These are phyloP conservation scores for Parapsyche elsis DNA, from an alignment of 1,140 invertebrate genomes.

Conservation along the genomic window DNA sequence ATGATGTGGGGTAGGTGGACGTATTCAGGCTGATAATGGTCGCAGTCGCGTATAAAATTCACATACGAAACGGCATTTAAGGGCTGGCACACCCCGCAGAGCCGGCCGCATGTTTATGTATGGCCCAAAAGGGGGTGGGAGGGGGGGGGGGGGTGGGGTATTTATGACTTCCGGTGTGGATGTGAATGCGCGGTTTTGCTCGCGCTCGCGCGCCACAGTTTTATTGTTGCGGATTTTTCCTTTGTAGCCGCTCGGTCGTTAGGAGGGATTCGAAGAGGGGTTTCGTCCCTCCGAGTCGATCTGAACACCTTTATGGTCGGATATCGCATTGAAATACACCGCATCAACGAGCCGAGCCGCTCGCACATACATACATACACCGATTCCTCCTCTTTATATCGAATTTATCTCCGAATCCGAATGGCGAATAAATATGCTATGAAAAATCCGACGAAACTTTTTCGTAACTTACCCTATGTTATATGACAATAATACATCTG, in stretches of 20 bases:
- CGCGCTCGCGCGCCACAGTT: slow-evolving; percentile 27
- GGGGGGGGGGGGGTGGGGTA: slow-evolving; percentile 15
- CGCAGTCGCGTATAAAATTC: slow-evolving; percentile 55
- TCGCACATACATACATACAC: too few species aligned
- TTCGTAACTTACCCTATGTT: too few species aligned
- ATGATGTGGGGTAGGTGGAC: not conserved
- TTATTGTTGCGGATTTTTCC: slow-evolving; percentile 54
- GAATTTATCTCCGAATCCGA: too few species aligned
- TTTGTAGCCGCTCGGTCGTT: slow-evolving; percentile 38
- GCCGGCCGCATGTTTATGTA: slow-evolving; percentile 54
- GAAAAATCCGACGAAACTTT: too few species aligned
- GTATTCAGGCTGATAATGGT: slow-evolving; percentile 52
- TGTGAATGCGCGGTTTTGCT: slow-evolving; percentile 45
- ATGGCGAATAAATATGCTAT: too few species aligned
- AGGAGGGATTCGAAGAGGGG: slow-evolving; percentile 11
- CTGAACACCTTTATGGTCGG: slow-evolving; percentile 23
- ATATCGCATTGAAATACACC: not conserved
- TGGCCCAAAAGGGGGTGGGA: slow-evolving; percentile 28
- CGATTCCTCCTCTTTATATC: too few species aligned
- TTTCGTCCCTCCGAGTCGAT: slow-evolving; percentile 4
- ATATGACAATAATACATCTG: too few species aligned
- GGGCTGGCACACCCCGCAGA: slow-evolving; percentile 41
- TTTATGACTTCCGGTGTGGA: slow-evolving; percentile 55
- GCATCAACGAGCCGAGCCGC: too few species aligned
- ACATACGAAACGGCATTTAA: slow-evolving; percentile 56